These are phyloP conservation scores for Echinometra lucunter DNA, from an alignment of 53 echinoderm and acorn worm genomes.

Conservation along the genomic window DNA sequence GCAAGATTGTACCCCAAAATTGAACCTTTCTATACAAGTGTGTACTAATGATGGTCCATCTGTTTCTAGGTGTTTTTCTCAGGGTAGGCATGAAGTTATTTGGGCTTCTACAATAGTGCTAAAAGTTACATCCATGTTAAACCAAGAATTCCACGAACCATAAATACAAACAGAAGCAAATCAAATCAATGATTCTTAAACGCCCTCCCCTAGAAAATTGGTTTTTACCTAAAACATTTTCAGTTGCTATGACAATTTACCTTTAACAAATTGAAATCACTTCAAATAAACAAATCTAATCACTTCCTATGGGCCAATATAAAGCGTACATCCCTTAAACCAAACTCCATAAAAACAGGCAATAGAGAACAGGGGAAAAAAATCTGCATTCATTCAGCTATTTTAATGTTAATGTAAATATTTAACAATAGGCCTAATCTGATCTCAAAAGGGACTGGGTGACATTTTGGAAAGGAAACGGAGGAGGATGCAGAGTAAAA, in stretches of 20 bases:
- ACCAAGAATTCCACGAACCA: too few relatives aligned
- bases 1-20: too few relatives aligned
- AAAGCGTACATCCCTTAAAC: not conserved
- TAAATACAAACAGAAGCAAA: too few relatives aligned
- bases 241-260: not conserved
- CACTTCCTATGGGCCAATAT: not conserved
- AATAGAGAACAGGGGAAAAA: not conserved
- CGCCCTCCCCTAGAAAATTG: too few relatives aligned
- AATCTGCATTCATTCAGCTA: not conserved
- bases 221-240: not conserved
- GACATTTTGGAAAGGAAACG: slow-evolving; percentile 21
- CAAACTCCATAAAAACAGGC: not conserved
- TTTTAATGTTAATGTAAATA: not conserved
- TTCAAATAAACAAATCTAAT: not conserved
- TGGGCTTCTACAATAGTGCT: too few relatives aligned
- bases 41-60: too few relatives aligned
- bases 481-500: not conserved
- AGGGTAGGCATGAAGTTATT: too few relatives aligned
- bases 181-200: too few relatives aligned
- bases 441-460: slow-evolving; percentile 10
- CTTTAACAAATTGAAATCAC: not conserved
- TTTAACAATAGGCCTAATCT: slow-evolving; percentile 3
- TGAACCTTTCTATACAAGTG: too few relatives aligned
- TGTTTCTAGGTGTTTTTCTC: too few relatives aligned
- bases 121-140: too few relatives aligned